Evolutionary conservation across 2,888 invertebrate genomes (phyloP).

Genomic region (Tridacna crocea): DNA sequence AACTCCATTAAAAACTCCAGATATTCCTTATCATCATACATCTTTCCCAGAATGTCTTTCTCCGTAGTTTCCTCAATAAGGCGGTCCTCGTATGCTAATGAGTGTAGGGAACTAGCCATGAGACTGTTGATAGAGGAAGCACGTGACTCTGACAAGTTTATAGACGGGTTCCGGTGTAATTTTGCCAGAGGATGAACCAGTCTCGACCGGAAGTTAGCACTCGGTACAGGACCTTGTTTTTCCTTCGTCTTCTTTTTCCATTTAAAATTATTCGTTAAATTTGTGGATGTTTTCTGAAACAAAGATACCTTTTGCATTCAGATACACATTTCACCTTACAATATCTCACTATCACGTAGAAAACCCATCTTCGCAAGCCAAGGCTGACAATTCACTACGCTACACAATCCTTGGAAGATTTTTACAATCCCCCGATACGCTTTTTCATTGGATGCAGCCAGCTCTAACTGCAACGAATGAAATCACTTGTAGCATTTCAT

Average conservation of each 20-base stretch:
- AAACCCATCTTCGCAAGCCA: too few species aligned
- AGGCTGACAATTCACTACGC: too few species aligned
- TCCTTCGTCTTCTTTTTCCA: constrained; percentile 62
- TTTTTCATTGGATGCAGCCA: too few species aligned
- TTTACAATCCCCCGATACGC: too few species aligned
- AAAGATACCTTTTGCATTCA: neutral
- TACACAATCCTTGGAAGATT: too few species aligned
- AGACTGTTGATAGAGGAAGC: constrained; percentile 47
- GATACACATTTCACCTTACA: too few species aligned
- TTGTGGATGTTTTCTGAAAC: constrained; percentile 34
- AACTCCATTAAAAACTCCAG: constrained; percentile 88
- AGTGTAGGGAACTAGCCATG: constrained; percentile 50
- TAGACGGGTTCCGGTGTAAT: constrained; percentile 60
- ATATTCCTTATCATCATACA: constrained; percentile 92
- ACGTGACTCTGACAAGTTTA: constrained; percentile 52
- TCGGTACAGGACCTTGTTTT: constrained; percentile 48
- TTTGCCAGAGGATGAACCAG: constrained; percentile 62
- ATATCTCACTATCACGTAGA: too few species aligned
- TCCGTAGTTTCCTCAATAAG: constrained; percentile 69
- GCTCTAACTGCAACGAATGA: too few species aligned
- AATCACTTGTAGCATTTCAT: too few species aligned
- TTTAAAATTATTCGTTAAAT: constrained; percentile 33
- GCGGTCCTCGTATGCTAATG: constrained; percentile 55
- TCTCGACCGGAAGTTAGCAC: constrained; percentile 62
- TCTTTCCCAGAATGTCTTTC: constrained; percentile 88